phyloP scores from a whole-genome alignment of 2,888 invertebrate species.

The Parnassius mnemosyne region DNA sequence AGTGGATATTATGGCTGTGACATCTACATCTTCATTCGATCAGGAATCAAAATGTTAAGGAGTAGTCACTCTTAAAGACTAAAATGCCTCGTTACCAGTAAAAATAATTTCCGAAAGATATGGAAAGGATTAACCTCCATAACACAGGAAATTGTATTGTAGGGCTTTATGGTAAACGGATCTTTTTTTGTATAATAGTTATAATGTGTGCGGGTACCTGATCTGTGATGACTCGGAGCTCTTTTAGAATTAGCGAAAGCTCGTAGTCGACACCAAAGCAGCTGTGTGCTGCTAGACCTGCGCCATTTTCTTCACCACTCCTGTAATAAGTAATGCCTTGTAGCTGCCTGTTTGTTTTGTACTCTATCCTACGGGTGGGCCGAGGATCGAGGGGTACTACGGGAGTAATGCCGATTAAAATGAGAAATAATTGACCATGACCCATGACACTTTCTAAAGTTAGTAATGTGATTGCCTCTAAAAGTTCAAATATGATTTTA shows the following conservation, averaged over 20 bases:
- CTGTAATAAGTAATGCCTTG: slow-evolving; percentile 66
- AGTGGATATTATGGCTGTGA: too few species aligned
- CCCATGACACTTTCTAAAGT: slow-evolving; percentile 48
- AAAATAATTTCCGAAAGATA: too few species aligned
- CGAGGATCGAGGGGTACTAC: slow-evolving; percentile 72
- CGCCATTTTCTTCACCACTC: slow-evolving; percentile 83
- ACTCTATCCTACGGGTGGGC: slow-evolving; percentile 71
- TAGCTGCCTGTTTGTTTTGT: slow-evolving; percentile 68
- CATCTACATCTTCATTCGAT: too few species aligned
- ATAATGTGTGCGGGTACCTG: slow-evolving; percentile 75
- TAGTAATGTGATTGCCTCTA: slow-evolving; percentile 28
- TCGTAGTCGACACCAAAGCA: slow-evolving; percentile 96
- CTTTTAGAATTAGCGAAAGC: slow-evolving; percentile 96
- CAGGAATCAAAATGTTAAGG: too few species aligned
- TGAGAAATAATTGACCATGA: slow-evolving; percentile 50
- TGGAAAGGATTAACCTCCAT: too few species aligned
- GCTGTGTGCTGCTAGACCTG: slow-evolving; percentile 89
- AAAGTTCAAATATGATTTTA: slow-evolving; percentile 45
- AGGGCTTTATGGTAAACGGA: too few species aligned
- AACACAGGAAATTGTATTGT: too few species aligned
- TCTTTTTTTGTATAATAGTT: neutral
- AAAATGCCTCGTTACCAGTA: too few species aligned
- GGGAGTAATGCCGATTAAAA: slow-evolving; percentile 63
- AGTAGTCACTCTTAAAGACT: too few species aligned
- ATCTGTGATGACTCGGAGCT: slow-evolving; percentile 95